Base-by-base conservation (phyloP, 2,797 vertebrate species). In the Alca torda region DNA sequence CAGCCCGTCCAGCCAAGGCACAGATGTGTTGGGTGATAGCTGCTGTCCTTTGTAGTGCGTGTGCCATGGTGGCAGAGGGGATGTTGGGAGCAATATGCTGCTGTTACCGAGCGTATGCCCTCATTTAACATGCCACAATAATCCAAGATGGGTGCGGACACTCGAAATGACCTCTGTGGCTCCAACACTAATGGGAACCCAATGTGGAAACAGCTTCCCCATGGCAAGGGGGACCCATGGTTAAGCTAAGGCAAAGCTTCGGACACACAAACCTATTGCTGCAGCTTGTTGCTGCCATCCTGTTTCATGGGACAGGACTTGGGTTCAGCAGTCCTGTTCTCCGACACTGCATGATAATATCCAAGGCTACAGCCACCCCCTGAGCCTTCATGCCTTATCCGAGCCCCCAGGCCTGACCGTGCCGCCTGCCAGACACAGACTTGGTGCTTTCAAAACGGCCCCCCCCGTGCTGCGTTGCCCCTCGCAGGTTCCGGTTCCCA, bases 21-120 rank as follows among this genome's bases (percentile, higher is more conserved):
- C 23, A 86, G 59, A 51, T 23, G 35, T 1, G 1, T 4, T 50
- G 54, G 54, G 67, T 65, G 31, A 48, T 20, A 51, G 61, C 48
- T 51, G 8, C 43, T 59, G 4, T 50, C 35, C 31, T 72, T 75
- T 24, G 28, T 57, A 85, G 53, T 0, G 0, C 5, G 20, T 7
- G 9, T 41, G 37, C 48, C 25, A 12, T 0, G 0, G 41, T 24
- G 48, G 26, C 68, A 54, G 35, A 24, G 50, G 39, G 57, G 48
- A 60, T 74, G 6, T 0, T 39, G n/a, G 45, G 41, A 68, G 43
- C 15, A 51, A 48, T 9, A 10, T 13, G 21, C 33, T 83, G 43
- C 64, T 6, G 0, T 37, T 67, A 24, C 33, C 7, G 21, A 31
- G 11, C 0, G 0, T 1, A 0, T 54, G 31, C 50, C 21, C 31